Base-by-base conservation (phyloP, 2,113 vertebrate species). In the Periophthalmodon schlosseri region DNA sequence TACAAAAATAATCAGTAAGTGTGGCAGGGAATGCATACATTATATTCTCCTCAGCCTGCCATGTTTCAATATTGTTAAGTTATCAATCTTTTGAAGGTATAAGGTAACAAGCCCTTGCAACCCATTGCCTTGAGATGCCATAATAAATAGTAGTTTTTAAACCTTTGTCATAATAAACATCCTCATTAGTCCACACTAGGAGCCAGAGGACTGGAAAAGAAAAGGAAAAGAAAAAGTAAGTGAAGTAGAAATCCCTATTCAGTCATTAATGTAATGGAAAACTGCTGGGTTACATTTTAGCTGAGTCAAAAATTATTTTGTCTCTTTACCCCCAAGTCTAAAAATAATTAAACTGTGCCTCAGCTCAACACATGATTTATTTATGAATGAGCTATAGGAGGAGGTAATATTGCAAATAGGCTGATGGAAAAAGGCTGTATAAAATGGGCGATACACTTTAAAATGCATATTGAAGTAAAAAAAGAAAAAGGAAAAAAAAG, bases 271-370 rank as follows among this genome's bases (percentile, higher is more conserved):
- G 14, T 60, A 60, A 13, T 60, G 57, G 24, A 60, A 60, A 60
- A 60, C 14, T 15, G 13, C 57, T 28, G 21, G 57, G 60, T 63
- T 63, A 63, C 14, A 34, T 63, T 63, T 63, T 63, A 34, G 60
- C 60, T 63, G 60, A 63, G 60, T 63, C 60, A 63, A 34, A 60
- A 60, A 60, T 60, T 12, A 60, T 24, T 24, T 60, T 60, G 20
- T n/a, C 52, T 36, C 34, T 64, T 34, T 36, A 36, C 28, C 61
- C 61, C 18, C 33, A 36, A 36, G 61, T 36, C 61, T 64, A 36
- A 64, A 36, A 34, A 64, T 64, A 36, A 64, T 64, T 36, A 64
- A 64, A 34, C 61, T 18, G 24, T 63, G 60, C 60, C 33, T 34
- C 33, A 36, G 33, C 61, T 36, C 61, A 64, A 64, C 16, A 20